A percentile compares a stretch with the other conserved stretches of the same genome.
phyloP scores from a whole-genome alignment of 2,888 invertebrate species.

The Patella depressa region DNA sequence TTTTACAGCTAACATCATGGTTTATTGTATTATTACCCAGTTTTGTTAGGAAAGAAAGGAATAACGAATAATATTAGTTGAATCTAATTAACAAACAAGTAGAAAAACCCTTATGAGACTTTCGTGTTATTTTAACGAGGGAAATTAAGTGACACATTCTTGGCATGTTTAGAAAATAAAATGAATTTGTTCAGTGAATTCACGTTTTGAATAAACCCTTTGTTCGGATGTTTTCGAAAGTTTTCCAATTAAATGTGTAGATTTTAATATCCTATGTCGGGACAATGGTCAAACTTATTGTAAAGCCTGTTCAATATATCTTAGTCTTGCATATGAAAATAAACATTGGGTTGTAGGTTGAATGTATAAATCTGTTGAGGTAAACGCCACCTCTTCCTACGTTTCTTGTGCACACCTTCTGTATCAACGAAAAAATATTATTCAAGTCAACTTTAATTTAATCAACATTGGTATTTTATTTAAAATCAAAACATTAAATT shows the following conservation, averaged over 20 bases:
- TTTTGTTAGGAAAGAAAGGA: neutral
- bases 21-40: neutral
- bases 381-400: too few species aligned
- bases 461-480: too few species aligned
- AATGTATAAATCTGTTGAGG: neutral
- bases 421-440: too few species aligned
- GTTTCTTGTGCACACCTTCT: neutral
- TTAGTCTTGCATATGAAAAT: neutral
- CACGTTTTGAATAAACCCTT: neutral
- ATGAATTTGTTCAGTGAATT: conserved; percentile 1
- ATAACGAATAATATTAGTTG: neutral
- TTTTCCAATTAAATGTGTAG: neutral
- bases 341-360: neutral
- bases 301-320: neutral
- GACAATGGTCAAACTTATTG: neutral
- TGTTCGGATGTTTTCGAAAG: neutral
- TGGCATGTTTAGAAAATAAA: neutral
- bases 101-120: neutral
- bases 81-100: conserved; percentile 4
- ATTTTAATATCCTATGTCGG: neutral
- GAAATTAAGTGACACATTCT: neutral
- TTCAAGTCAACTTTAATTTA: too few species aligned
- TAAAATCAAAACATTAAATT: too few species aligned
- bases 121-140: neutral
- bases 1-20: conserved; percentile 1